These are phyloP conservation scores for Sturnira hondurensis DNA, from an alignment of 2,113 vertebrate species.

Conservation along the genomic window DNA sequence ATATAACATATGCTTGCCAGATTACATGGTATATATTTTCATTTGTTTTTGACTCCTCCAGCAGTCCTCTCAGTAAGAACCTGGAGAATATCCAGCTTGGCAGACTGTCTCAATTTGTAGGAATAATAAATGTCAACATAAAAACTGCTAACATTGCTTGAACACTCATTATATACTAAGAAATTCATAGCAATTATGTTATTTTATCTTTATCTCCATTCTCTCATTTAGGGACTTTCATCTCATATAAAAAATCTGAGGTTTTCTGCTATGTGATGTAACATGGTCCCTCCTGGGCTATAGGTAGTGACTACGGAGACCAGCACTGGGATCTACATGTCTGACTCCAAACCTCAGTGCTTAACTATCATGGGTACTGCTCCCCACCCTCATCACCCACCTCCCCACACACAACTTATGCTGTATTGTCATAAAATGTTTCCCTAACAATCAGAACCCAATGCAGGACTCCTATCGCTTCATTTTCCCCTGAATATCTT, in stretches of 20 bases:
- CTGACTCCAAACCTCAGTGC: neutral
- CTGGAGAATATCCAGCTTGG: neutral
- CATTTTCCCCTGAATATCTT: neutral
- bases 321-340: neutral
- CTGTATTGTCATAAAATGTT: neutral
- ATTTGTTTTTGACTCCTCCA: neutral
- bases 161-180: neutral
- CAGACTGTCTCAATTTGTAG: neutral
- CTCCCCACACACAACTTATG: neutral
- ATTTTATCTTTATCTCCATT: neutral
- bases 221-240: neutral
- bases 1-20: neutral
- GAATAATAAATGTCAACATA: neutral
- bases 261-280: neutral
- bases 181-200: neutral
- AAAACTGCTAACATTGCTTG: neutral
- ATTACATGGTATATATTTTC: neutral
- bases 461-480: neutral
- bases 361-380: neutral
- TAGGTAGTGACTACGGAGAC: rapidly evolving
- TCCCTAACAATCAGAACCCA: neutral
- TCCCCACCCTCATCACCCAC: rapidly evolving
- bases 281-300: neutral
- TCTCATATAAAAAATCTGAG: neutral
- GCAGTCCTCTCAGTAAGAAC: neutral